phyloP scores from a whole-genome alignment of 2,113 vertebrate species.

The Hippotragus niger region DNA sequence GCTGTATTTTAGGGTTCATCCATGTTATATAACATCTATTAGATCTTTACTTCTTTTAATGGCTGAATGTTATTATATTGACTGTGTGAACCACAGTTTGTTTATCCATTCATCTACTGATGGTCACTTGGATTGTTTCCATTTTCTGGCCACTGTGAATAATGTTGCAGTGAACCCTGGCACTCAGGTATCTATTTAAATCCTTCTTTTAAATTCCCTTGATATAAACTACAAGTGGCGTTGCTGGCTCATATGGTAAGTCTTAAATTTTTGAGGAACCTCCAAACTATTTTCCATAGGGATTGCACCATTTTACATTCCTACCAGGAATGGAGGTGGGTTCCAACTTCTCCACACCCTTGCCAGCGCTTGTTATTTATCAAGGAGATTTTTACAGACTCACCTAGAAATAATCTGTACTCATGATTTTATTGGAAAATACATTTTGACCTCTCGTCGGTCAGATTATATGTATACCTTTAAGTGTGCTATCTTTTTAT shows the following conservation, averaged over 20 bases:
- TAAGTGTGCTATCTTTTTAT: background rate
- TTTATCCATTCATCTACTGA: background rate
- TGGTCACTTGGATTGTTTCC: background rate
- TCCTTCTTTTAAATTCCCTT: background rate
- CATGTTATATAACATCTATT: background rate
- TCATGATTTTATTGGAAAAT: slow-evolving; percentile 1
- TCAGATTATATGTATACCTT: background rate
- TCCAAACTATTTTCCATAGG: background rate
- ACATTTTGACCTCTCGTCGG: background rate
- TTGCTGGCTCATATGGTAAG: background rate
- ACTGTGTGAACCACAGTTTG: background rate
- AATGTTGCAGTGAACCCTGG: background rate
- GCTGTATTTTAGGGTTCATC: background rate
- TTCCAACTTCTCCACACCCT: background rate
- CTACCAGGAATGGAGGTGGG: background rate
- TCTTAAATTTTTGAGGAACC: background rate
- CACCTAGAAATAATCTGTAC: background rate
- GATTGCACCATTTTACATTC: background rate
- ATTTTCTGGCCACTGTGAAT: background rate
- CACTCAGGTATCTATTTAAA: background rate
- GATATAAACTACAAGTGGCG: background rate
- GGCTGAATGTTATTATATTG: background rate
- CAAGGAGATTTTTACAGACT: background rate
- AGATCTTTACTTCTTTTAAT: background rate
- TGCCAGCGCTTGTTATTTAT: background rate